Base-by-base conservation (phyloP, 2,888 invertebrate species). In the Caenorhabditis sp. region DNA sequence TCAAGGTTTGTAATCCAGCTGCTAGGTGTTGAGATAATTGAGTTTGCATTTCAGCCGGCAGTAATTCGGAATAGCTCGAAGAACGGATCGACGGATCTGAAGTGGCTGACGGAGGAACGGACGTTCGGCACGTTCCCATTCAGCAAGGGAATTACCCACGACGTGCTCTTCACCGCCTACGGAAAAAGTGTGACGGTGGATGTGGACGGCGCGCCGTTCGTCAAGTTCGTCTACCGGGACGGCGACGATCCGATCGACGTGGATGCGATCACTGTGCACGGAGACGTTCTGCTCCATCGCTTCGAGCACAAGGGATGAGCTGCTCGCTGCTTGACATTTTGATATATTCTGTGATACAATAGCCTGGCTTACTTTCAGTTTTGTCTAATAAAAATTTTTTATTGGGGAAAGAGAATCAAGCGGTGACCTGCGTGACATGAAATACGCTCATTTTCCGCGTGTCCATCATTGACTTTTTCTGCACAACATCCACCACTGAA, bases 21-120 rank as follows among this genome's bases (percentile, higher is more conserved):
- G 13, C 9, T n/a, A n/a, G n/a, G n/a, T n/a, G n/a, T n/a, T n/a
- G n/a, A n/a, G n/a, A n/a, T n/a, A 52, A 24, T 45, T 22, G 24
- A 6, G 46, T 9, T 50, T 20, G n/a, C 9, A 7, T 72, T 83
- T 43, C 74, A 86, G 86, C 78, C 81, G 0, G 78, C 78, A 1
- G 73, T 86, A 11, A 75, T 86, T 8, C 78, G 86, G 7, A 86
- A 86, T 61, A 83, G 82, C 61, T 78, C 86, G 13, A 52, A 62
- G 26, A 62, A 77, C 32, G 77, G 80, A 13, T 43, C 32, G n/a
- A n/a, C n/a, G n/a, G n/a, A n/a, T n/a, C 73, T 43, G 15, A 50
- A 63, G 35, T 87, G 87, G 87, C 76, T 55, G 30, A 70, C 63
- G 1, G 87, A 87, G 45, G 87, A 87, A 45, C 75, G 86, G 8